Percentiles rank a stretch among this genome's conserved stretches.
phyloP scores from a whole-genome alignment of 2,113 vertebrate species.

The Ictalurus punctatus region DNA sequence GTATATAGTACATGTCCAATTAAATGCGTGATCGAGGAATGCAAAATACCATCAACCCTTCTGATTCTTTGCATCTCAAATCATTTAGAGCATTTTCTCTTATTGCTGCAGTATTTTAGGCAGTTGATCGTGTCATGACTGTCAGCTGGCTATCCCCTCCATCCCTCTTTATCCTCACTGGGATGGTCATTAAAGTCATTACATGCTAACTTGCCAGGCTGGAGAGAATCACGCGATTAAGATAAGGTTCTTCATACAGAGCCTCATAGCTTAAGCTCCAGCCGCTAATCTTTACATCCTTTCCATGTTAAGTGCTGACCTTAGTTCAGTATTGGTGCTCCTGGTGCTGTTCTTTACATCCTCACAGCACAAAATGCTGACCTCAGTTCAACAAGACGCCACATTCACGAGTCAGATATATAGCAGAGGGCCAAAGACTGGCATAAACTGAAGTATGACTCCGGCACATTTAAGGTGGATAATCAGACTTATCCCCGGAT shows the following conservation, averaged over 20 bases:
- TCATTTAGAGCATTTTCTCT: constrained; percentile 7
- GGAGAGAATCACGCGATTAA: constrained; percentile 68
- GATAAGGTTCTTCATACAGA: constrained; percentile 62
- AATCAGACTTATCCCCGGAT: background rate
- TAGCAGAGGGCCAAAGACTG: background rate
- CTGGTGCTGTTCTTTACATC: background rate
- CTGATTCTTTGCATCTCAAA: background rate
- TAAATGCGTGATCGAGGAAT: background rate
- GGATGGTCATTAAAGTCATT: constrained; percentile 71
- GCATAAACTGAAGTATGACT: background rate
- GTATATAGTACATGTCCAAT: background rate
- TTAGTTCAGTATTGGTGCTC: background rate
- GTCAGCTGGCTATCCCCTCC: constrained; percentile 5
- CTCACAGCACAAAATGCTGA: background rate
- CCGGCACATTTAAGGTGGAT: background rate
- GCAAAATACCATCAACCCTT: background rate
- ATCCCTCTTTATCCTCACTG: constrained; percentile 56
- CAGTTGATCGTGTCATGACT: background rate
- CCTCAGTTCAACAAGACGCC: background rate
- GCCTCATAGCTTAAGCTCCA: constrained; percentile 30
- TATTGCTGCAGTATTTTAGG: background rate
- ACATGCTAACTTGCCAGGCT: constrained; percentile 70
- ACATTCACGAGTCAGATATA: background rate
- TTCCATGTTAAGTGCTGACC: background rate
- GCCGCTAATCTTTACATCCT: constrained; percentile 6